Conservation (phyloP, 1,140 invertebrate species). For the Onthophagus taurus region DNA sequence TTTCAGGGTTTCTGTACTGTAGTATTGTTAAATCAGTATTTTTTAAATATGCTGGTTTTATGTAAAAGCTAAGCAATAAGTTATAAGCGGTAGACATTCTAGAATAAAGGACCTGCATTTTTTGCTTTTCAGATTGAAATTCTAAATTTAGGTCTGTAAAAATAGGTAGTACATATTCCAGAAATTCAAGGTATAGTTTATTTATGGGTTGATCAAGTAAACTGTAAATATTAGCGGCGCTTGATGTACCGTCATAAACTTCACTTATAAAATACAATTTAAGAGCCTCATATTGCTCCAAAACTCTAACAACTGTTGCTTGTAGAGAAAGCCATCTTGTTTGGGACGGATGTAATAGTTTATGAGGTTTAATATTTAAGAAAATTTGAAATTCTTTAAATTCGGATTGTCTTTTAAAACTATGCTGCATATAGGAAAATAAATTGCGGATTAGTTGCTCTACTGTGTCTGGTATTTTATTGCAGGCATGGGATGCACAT, state of each 20-base stretch:
- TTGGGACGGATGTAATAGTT: conserved; percentile 18
- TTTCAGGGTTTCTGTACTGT: conserved; percentile 6
- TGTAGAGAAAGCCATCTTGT: conserved; percentile 3
- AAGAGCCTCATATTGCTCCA: conserved; percentile 3
- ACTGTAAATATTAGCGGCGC: no score
- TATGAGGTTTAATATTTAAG: conserved; percentile 26
- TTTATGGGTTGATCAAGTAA: no score
- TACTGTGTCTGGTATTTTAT: conserved; percentile 18
- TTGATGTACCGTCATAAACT: no score
- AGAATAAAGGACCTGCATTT: conserved; percentile 7
- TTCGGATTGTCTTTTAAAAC: conserved; percentile 23
- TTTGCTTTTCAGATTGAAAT: conserved; percentile 5
- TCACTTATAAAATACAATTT: neutral
- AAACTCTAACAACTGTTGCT: neutral
- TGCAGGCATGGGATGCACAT: conserved; percentile 28
- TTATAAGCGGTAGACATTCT: conserved; percentile 8
- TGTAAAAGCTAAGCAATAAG: conserved; percentile 9
- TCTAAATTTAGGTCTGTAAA: conserved; percentile 9
- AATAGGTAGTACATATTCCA: conserved; percentile 7
- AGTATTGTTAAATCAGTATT: conserved; percentile 7
- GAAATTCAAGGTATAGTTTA: no score
- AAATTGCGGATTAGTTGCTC: conserved; percentile 23
- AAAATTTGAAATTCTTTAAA: conserved; percentile 27
- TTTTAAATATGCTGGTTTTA: conserved; percentile 11
- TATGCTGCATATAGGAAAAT: conserved; percentile 23